Conservation (phyloP, 2,113 vertebrate species). For the rat (Rattus norvegicus) region GRCr8 NC_086031.1:40606001-40606500, state of each 20-base stretch:
- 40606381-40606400: too few species aligned
- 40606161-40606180: not conserved
- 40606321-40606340: not conserved
- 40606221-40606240: not conserved
- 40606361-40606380: not conserved
- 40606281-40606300: not conserved
- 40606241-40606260: rapidly evolving
- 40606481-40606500: not conserved
- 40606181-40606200: not conserved
- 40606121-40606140: not conserved
- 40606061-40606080: not conserved
- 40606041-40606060: not conserved
- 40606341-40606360: too few species aligned
- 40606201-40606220: not conserved
- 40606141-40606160: not conserved
- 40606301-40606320: not conserved
- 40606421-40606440: not conserved
- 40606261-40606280: not conserved
- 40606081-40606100: too few species aligned
- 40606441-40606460: not conserved
- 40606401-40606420: not conserved
- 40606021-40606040: not conserved
- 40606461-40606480: not conserved
- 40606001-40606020: not conserved
- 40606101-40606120: not conserved